These are phyloP conservation scores for Ricordea florida DNA, from an alignment of 92 coral and sea anemone genomes.

Conservation along the genomic window DNA sequence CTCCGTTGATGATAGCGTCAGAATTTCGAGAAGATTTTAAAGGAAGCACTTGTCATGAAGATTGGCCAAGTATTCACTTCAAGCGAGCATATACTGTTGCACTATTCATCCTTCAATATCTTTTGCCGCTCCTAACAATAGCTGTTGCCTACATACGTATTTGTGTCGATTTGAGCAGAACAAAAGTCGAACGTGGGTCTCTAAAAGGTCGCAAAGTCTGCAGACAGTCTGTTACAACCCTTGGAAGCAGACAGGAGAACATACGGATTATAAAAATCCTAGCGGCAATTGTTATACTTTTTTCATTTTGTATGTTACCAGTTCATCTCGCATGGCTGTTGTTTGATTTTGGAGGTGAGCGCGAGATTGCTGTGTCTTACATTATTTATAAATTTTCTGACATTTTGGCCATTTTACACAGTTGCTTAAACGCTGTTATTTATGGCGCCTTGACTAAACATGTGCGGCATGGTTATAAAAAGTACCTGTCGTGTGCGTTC, in stretches of 20 bases:
- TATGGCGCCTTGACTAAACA: conserved; percentile 80
- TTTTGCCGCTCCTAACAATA: conserved; percentile 65
- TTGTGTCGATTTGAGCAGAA: conserved; percentile 61
- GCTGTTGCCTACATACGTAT: conserved; percentile 73
- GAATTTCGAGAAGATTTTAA: conserved; percentile 24
- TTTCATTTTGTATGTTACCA: conserved; percentile 77
- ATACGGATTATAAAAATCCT: conserved; percentile 72
- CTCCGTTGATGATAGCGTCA: conserved; percentile 41
- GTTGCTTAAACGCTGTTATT: conserved; percentile 76
- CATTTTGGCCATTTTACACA: conserved; percentile 65
- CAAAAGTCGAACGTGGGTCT: conserved; percentile 43
- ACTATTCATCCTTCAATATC: conserved; percentile 66
- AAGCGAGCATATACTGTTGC: conserved; percentile 61
- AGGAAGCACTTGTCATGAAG: conserved; percentile 51
- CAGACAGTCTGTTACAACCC: conserved; percentile 27
- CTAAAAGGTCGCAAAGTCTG: conserved; percentile 23
- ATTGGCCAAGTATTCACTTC: conserved; percentile 50
- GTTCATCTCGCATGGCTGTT: conserved; percentile 83
- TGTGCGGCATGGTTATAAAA: conserved; percentile 67
- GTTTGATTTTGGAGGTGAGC: conserved; percentile 71
- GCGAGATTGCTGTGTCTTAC: conserved; percentile 29
- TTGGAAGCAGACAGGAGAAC: conserved; percentile 62
- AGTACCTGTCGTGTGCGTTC: conserved; percentile 21
- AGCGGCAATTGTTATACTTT: conserved; percentile 62
- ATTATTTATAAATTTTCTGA: conserved; percentile 62